Conservation (phyloP, 1,140 invertebrate genomes). For the Papilio aristodemus region DNA sequence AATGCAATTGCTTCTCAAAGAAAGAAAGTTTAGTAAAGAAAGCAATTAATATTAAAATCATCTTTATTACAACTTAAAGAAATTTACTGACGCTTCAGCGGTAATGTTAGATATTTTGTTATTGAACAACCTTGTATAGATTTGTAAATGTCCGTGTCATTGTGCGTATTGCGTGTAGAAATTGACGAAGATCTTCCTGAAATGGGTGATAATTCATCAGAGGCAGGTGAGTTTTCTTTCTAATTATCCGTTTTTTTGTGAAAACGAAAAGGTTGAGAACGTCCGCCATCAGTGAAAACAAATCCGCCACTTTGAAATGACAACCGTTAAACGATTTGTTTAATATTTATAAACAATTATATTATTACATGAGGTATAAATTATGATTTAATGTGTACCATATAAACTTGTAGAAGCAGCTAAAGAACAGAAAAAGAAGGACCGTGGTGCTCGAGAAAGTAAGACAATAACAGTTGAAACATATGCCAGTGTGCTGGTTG, state of each 20-base stretch:
- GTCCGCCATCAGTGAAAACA: too few relatives aligned
- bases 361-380: too few relatives aligned
- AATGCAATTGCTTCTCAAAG: not conserved
- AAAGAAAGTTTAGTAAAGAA: not conserved
- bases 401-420: slow-evolving; percentile 59
- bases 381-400: too few relatives aligned
- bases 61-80: not conserved
- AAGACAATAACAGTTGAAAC: slow-evolving; percentile 79
- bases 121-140: slow-evolving; percentile 33
- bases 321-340: too few relatives aligned
- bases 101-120: slow-evolving; percentile 22
- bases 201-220: slow-evolving; percentile 63
- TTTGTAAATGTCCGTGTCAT: slow-evolving; percentile 78
- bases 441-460: slow-evolving; percentile 69
- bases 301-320: too few relatives aligned
- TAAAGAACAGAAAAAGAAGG: slow-evolving; percentile 71
- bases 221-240: slow-evolving; percentile 51
- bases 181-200: slow-evolving; percentile 75
- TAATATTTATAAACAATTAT: not conserved
- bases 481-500: slow-evolving; percentile 71
- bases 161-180: slow-evolving; percentile 78
- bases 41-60: not conserved
- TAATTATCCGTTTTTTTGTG: not conserved
- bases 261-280: too few relatives aligned
- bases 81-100: not conserved